Base-by-base conservation (phyloP, 2,113 vertebrate species). In the Ursus arctos region DNA sequence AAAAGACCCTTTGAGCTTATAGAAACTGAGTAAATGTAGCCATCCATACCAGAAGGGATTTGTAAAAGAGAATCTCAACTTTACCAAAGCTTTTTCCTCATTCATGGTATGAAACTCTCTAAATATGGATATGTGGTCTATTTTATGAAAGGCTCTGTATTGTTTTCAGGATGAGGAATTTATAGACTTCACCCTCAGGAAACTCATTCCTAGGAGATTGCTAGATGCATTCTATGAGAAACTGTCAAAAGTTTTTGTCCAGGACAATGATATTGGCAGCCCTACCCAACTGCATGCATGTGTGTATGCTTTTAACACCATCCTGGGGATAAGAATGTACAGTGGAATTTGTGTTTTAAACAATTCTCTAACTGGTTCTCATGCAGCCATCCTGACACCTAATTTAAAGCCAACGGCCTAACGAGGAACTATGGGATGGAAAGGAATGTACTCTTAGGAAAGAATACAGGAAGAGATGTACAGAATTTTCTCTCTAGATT, bases 31-130 rank as follows among this genome's bases (percentile, higher is more conserved):
- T 59, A 53, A 76, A 91, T 24, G 22, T 40, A 76, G 10, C 31
- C 55, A 88, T 36, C 36, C 26, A 36, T 16, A 88, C 4, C 19
- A 69, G 49, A 84, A 93, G 72, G 36, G 49, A 91, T 80, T 18
- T 93, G 9, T 53, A 74, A 91, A 93, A 85, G 53, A 83, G 40
- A 94, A 67, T 77, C 6, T 36, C 31, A 61, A 94, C 26, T 87
- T 97, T 79, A 57, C 69, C 63, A 63, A 84, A 93, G 43, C 12
- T 40, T 93, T 53, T 71, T 91, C 77, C 33, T 96, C 59, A 88
- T 28, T 88, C 15, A 53, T 2, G 47, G 16, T 49, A 43, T 53
- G 55, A 94, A 92, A 72, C 4, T 21, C 21, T 80, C 24, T 49
- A 74, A 28, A 72, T 47, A 69, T 19, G 13, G 36, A 69, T 36